Evolutionary conservation across 64 coral and sea anemone genomes (phyloP).

Genomic region (Dendrophyllia cribrosa): DNA sequence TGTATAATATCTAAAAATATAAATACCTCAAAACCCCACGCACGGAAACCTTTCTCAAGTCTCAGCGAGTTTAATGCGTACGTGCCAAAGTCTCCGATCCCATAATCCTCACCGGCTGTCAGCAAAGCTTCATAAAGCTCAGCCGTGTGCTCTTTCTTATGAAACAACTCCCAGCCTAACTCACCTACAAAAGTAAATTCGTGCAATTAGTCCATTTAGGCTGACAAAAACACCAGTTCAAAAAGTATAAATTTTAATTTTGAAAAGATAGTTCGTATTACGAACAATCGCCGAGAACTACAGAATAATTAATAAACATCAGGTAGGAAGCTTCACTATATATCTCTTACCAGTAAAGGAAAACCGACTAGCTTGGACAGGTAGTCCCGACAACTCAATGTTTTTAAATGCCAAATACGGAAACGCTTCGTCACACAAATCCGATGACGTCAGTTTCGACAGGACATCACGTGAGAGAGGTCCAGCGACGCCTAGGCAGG

Average conservation of each 20-base stretch:
- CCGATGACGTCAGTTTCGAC: conserved; percentile 59
- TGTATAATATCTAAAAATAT: too few relatives aligned
- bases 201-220: not conserved
- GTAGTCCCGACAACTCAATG: conserved; percentile 67
- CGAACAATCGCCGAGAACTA: too few relatives aligned
- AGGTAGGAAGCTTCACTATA: too few relatives aligned
- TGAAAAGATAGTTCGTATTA: too few relatives aligned
- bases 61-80: conserved; percentile 72
- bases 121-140: conserved; percentile 67
- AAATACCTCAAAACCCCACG: conserved; percentile 82
- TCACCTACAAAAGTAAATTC: conserved; percentile 47
- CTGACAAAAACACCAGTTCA: too few relatives aligned
- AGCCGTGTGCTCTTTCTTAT: conserved; percentile 45
- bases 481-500: conserved; percentile 65
- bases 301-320: too few relatives aligned
- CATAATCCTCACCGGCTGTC: conserved; percentile 69
- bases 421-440: conserved; percentile 64
- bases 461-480: conserved; percentile 79
- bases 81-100: conserved; percentile 81
- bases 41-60: conserved; percentile 79
- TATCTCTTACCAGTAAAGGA: conserved; percentile 78
- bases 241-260: too few relatives aligned
- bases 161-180: conserved; percentile 77
- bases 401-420: conserved; percentile 64
- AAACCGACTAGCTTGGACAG: conserved; percentile 58